Evolutionary conservation across 2,888 invertebrate genomes (phyloP).

Genomic region (Octonoba sinensis): DNA sequence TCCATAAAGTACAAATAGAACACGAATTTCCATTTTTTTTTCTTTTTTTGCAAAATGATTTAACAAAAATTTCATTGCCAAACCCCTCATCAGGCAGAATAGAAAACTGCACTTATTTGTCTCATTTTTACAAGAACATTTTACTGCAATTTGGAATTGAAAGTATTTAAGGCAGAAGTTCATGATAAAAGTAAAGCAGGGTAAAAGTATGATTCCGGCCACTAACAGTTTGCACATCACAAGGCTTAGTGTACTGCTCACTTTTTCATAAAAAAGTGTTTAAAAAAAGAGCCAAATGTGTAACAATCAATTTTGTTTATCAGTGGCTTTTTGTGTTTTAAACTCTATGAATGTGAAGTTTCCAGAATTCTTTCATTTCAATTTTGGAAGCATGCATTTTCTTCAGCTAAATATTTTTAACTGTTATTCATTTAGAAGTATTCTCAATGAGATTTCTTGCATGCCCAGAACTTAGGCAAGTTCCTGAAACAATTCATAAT

Average conservation of each 20-base stretch:
- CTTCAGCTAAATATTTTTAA: slow-evolving; percentile 51
- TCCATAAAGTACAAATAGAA: too few species aligned
- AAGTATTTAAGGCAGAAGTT: too few species aligned
- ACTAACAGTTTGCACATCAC: too few species aligned
- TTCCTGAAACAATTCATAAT: slow-evolving; percentile 57
- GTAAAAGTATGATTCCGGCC: too few species aligned
- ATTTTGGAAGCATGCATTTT: slow-evolving; percentile 52
- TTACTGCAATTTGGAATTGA: too few species aligned
- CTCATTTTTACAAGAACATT: too few species aligned
- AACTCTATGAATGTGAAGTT: slow-evolving; percentile 60
- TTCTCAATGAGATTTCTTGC: slow-evolving; percentile 61
- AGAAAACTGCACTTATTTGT: too few species aligned
- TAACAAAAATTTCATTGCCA: too few species aligned
- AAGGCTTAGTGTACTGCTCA: slow-evolving; percentile 36
- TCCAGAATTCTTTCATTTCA: slow-evolving; percentile 33
- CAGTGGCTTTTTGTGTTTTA: slow-evolving; percentile 35
- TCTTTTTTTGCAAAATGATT: too few species aligned
- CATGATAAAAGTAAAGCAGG: too few species aligned
- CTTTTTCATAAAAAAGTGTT: slow-evolving; percentile 19
- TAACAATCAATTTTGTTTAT: neutral
- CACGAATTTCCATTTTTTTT: too few species aligned
- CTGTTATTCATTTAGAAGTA: slow-evolving; percentile 61
- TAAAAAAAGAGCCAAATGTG: neutral
- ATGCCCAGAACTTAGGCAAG: slow-evolving; percentile 56
- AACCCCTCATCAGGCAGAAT: too few species aligned